Percentiles rank a stretch among this genome's conserved stretches.
phyloP scores from a whole-genome alignment of 2,888 invertebrate species.

The Dryocosmus kuriphilus region DNA sequence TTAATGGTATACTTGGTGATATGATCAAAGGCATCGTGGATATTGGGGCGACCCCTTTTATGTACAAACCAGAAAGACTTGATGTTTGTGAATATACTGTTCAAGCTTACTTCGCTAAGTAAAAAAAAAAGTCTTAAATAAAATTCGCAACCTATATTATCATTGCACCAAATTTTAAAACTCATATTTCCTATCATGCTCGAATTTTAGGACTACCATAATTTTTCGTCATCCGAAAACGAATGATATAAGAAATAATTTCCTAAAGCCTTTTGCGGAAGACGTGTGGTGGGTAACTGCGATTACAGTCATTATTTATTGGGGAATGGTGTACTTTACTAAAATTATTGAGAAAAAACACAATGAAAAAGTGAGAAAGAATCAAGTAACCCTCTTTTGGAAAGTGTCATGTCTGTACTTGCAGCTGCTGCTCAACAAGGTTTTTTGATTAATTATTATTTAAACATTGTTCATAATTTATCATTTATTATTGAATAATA shows the following conservation, averaged over 20 bases:
- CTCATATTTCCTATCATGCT: too few relatives aligned
- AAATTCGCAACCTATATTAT: not conserved
- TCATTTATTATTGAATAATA: not conserved
- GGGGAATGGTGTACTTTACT: constrained; percentile 34
- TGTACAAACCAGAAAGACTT: constrained; percentile 82
- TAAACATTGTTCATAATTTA: not conserved
- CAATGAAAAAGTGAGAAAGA: constrained; percentile 45
- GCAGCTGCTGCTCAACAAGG: constrained; percentile 79
- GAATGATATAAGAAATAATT: constrained; percentile 81
- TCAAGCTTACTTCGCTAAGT: constrained; percentile 83
- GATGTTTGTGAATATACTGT: constrained; percentile 81
- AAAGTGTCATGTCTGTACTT: constrained; percentile 74
- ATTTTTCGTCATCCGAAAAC: constrained; percentile 85
- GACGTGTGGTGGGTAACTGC: constrained; percentile 80
- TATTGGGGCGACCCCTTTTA: constrained; percentile 84
- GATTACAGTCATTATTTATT: constrained; percentile 67
- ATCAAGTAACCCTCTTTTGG: constrained; percentile 60
- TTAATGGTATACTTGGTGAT: constrained; percentile 68
- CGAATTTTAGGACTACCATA: constrained; percentile 80
- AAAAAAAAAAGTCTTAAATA: constrained; percentile 49
- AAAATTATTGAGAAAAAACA: constrained; percentile 60
- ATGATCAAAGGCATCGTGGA: constrained; percentile 78
- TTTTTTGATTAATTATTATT: not conserved
- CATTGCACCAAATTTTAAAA: not conserved
- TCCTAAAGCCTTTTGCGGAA: constrained; percentile 81